These are phyloP conservation scores for Cacajao melanocephalus DNA, from an alignment of 2,797 vertebrate genomes.

Conservation along the genomic window DNA sequence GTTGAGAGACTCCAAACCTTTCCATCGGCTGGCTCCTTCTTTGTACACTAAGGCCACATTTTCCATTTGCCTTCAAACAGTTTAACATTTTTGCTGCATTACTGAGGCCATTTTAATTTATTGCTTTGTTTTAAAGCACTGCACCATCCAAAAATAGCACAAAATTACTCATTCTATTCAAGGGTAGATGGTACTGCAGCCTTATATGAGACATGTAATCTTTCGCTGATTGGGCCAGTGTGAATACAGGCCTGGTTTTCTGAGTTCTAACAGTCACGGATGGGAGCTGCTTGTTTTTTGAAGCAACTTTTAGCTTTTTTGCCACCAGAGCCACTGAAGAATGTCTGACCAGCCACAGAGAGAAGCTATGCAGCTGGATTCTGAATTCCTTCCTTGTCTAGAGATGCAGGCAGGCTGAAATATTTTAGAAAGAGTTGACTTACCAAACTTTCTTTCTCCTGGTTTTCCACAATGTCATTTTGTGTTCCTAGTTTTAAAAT, in stretches of 20 bases:
- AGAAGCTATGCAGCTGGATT: neutral
- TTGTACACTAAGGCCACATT: constrained; percentile 11
- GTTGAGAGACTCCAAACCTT: neutral
- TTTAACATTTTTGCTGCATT: constrained; percentile 67
- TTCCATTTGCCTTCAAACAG: constrained; percentile 65
- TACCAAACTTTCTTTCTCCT: neutral
- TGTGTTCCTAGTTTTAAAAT: neutral
- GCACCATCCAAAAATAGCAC: constrained; percentile 67
- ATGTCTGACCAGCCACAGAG: neutral
- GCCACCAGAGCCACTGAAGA: neutral
- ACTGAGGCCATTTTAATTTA: constrained; percentile 72
- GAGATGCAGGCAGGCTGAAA: neutral
- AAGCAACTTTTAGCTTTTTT: neutral
- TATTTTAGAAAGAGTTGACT: neutral
- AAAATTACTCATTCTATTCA: constrained; percentile 51
- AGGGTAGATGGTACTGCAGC: constrained; percentile 25
- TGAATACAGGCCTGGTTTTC: neutral
- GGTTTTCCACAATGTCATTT: neutral
- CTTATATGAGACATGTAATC: neutral
- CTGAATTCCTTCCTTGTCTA: neutral
- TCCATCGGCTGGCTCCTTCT: constrained; percentile 14
- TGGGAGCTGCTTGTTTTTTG: neutral
- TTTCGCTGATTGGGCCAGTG: neutral
- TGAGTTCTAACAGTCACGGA: neutral
- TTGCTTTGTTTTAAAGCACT: constrained; percentile 76